phyloP scores from a whole-genome alignment of 2,113 vertebrate genomes.

The Pica pica region DNA sequence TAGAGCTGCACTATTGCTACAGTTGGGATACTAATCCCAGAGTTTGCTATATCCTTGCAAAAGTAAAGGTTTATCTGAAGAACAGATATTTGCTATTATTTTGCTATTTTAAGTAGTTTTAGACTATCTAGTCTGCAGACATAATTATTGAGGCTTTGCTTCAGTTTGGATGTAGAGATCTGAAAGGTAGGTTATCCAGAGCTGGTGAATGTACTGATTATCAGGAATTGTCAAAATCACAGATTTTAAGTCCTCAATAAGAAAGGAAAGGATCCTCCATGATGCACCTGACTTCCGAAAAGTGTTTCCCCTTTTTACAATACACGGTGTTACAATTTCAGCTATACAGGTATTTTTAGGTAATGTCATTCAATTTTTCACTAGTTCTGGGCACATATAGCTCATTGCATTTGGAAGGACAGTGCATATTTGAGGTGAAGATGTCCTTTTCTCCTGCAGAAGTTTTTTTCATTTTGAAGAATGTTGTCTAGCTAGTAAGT shows the following conservation, averaged over 20 bases:
- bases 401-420: background rate
- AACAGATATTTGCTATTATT: background rate
- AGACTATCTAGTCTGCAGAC: background rate
- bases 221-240: background rate
- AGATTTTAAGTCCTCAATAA: background rate
- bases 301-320: background rate
- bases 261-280: background rate
- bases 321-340: background rate
- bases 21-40: background rate
- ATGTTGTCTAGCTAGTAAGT: background rate
- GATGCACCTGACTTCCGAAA: fast-evolving
- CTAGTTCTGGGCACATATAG: background rate
- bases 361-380: background rate
- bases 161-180: background rate
- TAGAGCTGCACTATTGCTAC: background rate
- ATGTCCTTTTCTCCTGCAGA: background rate
- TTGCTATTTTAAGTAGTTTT: background rate
- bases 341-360: background rate
- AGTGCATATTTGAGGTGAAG: background rate
- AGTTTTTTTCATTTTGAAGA: background rate
- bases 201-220: background rate
- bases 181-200: background rate
- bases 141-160: background rate
- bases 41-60: background rate
- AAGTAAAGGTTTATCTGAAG: background rate